These are phyloP conservation scores for Augiades crinisus DNA, from an alignment of 2,888 invertebrate genomes.

Conservation along the genomic window DNA sequence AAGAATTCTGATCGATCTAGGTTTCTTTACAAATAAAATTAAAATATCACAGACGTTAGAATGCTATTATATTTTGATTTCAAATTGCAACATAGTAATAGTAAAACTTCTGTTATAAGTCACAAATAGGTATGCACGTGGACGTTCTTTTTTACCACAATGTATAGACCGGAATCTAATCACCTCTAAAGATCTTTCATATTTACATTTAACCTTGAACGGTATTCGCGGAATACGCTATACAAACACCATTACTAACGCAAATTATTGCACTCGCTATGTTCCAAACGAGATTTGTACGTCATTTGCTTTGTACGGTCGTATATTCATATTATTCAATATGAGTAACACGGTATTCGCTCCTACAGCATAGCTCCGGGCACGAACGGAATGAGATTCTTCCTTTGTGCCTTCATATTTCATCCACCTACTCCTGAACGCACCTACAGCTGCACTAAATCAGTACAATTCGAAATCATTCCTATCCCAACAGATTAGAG, in stretches of 20 bases:
- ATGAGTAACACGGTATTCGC: conserved; percentile 33
- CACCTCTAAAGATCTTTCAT: no score
- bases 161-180: no score
- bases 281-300: conserved; percentile 19
- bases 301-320: conserved; percentile 14
- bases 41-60: no score
- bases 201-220: no score
- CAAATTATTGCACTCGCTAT: background rate
- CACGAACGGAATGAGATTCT: conserved; percentile 62
- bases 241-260: background rate
- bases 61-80: no score
- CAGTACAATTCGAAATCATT: conserved; percentile 40
- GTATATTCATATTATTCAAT: conserved; percentile 26
- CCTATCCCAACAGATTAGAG: conserved; percentile 46
- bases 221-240: background rate
- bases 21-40: no score
- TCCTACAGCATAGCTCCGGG: conserved; percentile 50
- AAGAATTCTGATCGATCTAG: no score
- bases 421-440: conserved; percentile 57
- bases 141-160: no score
- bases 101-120: no score
- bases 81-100: no score
- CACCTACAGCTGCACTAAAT: conserved; percentile 42
- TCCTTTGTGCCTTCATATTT: conserved; percentile 69
- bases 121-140: no score